Evolutionary conservation across 2,797 vertebrate species (phyloP), one percentile per base, ranked within the genome.

Genomic region (Sebastes iracundus): DNA sequence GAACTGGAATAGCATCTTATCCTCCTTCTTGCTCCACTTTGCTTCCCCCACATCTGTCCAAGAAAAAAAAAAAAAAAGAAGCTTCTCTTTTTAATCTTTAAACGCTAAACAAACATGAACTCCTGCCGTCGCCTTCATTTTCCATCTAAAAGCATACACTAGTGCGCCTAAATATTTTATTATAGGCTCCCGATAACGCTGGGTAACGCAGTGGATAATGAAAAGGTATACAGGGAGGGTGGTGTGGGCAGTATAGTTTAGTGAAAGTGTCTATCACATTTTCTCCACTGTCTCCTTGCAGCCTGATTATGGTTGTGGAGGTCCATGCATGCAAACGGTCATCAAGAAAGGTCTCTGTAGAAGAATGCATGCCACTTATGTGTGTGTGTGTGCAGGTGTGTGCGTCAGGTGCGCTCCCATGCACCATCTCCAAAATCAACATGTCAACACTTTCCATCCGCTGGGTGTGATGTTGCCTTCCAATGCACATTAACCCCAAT

Each of bases 61-160:
- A 83, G 82, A 63, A 72, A 25, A 20, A 46, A 42, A 42, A 35
- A 38, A 42, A 10, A 42, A 46, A 81, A 88, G 85, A 90, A 83
- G 84, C 87, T 72, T 89, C 87, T 92, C 87, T 96, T 96, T 96
- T 96, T 90, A 95, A 93, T 95, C 93, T 96, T 94, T 94, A 91
- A 96, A 94, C 55, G 72, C 87, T 91, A 96, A 96, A 96, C 94
- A 97, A 95, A 94, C 92, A 93, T 87, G 86, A 84, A 91, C 90
- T 92, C 88, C 84, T 89, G 88, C 87, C 88, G 80, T 91, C 82
- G 86, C 93, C 88, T 95, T 95, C 93, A 92, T 96, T 95, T 94
- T 88, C 90, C 82, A 52, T 94, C 92, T 95, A 95, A 96, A 94
- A 96, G 94, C 96, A 94, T 96, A 94, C 94, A 96, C 94, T 91